These are phyloP conservation scores for Noctua pronuba DNA, from an alignment of 2,888 invertebrate species.

Conservation along the genomic window DNA sequence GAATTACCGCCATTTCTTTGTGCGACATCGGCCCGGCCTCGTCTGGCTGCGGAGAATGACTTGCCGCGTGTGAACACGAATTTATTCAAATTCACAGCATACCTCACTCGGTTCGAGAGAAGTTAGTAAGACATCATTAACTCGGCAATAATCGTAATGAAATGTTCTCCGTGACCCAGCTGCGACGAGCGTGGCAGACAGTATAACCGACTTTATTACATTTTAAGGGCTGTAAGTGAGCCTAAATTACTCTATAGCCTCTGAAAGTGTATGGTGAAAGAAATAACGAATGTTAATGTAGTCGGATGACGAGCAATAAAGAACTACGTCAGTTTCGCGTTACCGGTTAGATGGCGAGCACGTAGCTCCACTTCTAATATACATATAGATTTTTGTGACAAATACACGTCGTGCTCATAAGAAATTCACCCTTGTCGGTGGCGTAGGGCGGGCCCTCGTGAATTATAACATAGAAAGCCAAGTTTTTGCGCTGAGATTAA, in stretches of 20 bases:
- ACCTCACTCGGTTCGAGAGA: constrained; percentile 75
- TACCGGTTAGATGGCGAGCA: constrained; percentile 67
- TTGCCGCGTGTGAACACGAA: constrained; percentile 76
- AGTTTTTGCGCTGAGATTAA: constrained; percentile 87
- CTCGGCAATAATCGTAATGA: constrained; percentile 84
- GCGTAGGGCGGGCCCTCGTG: constrained; percentile 79
- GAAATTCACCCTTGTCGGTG: constrained; percentile 85
- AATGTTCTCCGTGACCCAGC: constrained; percentile 81
- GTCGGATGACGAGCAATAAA: constrained; percentile 69
- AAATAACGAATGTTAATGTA: constrained; percentile 69
- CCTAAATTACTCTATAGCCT: constrained; percentile 74
- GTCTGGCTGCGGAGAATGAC: constrained; percentile 72
- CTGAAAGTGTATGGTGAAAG: constrained; percentile 68
- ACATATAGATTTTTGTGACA: constrained; percentile 83
- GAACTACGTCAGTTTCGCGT: constrained; percentile 69
- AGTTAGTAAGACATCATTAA: constrained; percentile 85
- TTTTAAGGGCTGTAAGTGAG: constrained; percentile 73
- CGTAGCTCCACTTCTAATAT: constrained; percentile 68
- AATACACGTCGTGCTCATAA: constrained; percentile 82
- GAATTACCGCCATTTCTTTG: constrained; percentile 83
- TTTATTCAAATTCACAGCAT: constrained; percentile 84
- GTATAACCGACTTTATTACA: constrained; percentile 80
- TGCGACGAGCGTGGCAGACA: constrained; percentile 74
- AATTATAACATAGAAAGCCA: constrained; percentile 85
- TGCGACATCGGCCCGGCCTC: constrained; percentile 73